Evolutionary conservation across 2,888 invertebrate species (phyloP).

Genomic region (Luffia ferchaultella): DNA sequence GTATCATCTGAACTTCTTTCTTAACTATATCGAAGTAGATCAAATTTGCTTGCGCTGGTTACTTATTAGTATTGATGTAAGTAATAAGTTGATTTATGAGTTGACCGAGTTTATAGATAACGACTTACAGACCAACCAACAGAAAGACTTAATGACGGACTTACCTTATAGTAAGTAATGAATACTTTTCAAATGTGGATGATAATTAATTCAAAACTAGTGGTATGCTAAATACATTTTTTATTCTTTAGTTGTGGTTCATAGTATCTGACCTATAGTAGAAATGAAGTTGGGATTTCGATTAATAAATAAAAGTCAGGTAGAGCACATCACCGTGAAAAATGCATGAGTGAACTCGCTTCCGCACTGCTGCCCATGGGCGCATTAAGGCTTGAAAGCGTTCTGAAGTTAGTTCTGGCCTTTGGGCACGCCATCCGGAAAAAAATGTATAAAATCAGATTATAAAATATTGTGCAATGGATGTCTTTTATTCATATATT

Average conservation of each 20-base stretch:
- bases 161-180: too few relatives aligned
- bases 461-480: too few relatives aligned
- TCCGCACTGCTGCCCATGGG: conserved; percentile 2
- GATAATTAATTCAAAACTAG: too few relatives aligned
- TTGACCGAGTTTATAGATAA: too few relatives aligned
- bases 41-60: too few relatives aligned
- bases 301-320: conserved; percentile 12
- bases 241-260: neutral
- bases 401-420: neutral
- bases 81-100: too few relatives aligned
- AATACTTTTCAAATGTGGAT: too few relatives aligned
- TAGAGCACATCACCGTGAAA: conserved; percentile 35
- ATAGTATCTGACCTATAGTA: neutral
- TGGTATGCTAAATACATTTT: too few relatives aligned
- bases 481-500: too few relatives aligned
- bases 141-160: too few relatives aligned
- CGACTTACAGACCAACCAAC: too few relatives aligned
- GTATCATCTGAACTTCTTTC: conserved; percentile 17
- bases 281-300: conserved; percentile 1
- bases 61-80: too few relatives aligned
- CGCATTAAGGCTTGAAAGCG: conserved; percentile 2
- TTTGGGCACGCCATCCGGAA: neutral
- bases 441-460: neutral
- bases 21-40: conserved; percentile 8
- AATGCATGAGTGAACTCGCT: conserved; percentile 35